These are phyloP conservation scores for Turritopsis dohrnii DNA, from an alignment of 30 jellyfish, hydroid and myxozoan species.

Conservation along the genomic window DNA sequence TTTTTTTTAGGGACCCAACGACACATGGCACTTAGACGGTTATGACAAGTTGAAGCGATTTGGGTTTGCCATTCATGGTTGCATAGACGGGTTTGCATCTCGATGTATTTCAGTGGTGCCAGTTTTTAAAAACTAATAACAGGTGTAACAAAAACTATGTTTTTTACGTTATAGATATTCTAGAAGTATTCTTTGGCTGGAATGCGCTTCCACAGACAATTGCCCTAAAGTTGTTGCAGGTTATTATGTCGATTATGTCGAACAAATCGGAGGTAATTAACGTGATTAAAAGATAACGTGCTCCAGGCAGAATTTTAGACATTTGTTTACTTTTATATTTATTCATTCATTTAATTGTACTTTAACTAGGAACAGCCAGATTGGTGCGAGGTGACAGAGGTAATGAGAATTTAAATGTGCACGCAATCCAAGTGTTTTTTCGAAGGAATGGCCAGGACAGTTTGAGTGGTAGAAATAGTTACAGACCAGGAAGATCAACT, in stretches of 20 bases:
- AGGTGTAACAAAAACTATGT: not conserved
- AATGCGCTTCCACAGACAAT: slow-evolving; percentile 13
- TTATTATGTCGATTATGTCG: not conserved
- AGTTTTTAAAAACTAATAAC: not conserved
- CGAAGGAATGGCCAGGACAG: slow-evolving; percentile 3
- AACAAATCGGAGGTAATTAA: slow-evolving; percentile 10
- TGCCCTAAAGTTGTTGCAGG: slow-evolving; percentile 9
- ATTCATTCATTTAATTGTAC: too few relatives aligned
- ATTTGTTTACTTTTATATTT: not conserved
- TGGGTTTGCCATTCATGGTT: not conserved
- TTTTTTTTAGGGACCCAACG: not conserved
- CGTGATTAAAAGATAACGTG: not conserved
- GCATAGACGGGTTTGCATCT: not conserved
- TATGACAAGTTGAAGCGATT: not conserved
- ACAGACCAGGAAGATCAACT: not conserved
- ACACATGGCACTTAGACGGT: not conserved
- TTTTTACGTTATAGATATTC: too few relatives aligned
- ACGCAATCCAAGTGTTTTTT: slow-evolving; percentile 2
- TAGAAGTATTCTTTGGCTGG: slow-evolving; percentile 15
- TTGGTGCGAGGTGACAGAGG: not conserved
- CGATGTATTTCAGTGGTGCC: not conserved
- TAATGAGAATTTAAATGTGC: slow-evolving; percentile 1
- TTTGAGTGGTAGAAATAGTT: not conserved
- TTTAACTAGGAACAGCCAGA: not conserved
- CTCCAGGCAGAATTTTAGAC: too few relatives aligned